These are phyloP conservation scores for Eubucco bourcierii DNA, from an alignment of 2,113 vertebrate species.

Conservation along the genomic window DNA sequence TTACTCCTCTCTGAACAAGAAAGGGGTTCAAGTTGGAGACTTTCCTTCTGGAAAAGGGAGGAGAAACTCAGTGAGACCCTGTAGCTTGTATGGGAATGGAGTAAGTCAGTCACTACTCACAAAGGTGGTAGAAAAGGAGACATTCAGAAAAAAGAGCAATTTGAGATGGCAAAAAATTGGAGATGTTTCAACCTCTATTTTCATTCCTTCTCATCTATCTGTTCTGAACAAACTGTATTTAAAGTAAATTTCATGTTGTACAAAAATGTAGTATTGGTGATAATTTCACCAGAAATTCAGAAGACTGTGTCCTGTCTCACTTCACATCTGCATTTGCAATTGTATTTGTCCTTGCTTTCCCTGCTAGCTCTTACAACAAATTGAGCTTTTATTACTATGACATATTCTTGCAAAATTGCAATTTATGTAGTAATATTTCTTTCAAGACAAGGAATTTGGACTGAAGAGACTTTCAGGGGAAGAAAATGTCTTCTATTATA, in stretches of 20 bases:
- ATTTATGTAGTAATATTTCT: not conserved
- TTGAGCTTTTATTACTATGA: not conserved
- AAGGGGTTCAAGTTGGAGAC: not conserved
- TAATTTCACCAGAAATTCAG: not conserved
- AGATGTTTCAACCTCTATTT: not conserved
- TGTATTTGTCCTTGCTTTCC: not conserved
- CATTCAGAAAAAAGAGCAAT: not conserved
- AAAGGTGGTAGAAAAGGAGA: not conserved
- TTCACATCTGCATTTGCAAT: not conserved
- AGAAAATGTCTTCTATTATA: not conserved
- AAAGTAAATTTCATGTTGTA: not conserved
- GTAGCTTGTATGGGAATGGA: not conserved
- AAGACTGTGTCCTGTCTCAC: not conserved
- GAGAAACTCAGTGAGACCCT: not conserved
- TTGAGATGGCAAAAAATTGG: not conserved
- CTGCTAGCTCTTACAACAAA: not conserved
- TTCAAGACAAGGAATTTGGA: not conserved
- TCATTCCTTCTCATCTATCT: not conserved
- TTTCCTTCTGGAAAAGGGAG: not conserved
- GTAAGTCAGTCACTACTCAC: not conserved
- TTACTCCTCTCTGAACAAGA: fast-evolving
- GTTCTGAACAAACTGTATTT: not conserved
- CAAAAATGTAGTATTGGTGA: not conserved
- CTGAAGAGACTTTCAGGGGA: not conserved
- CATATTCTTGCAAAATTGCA: not conserved